Base-by-base conservation (phyloP, 1,140 invertebrate genomes). In the Drosophila lacertosa region DNA sequence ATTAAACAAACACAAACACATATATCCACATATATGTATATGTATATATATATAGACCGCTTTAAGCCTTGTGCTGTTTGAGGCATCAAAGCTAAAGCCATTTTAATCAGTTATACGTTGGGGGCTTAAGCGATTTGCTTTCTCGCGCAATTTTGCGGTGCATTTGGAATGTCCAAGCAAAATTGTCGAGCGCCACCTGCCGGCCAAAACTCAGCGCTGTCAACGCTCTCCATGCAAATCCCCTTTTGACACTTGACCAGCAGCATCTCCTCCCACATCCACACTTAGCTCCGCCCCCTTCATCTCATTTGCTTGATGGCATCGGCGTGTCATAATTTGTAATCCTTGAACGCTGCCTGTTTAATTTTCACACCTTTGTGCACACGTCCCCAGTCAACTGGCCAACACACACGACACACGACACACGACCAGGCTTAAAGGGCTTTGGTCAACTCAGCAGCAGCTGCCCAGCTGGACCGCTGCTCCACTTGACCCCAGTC, bases 281-380 rank as follows among this genome's bases (percentile, higher is more conserved):
- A 9, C 26, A 18, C 11, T 3, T 42, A 37, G 7, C 7, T 10
- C 5, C 15, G 5, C 22, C 7, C 0, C 16, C 11, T 10, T 1
- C 42, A 40, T 9, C 79, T 83, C 79, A 84, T 86, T 84, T 84
- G 67, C 73, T 51, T 86, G 63, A 81, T 81, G 68, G 65, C 67
- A 63, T 69, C 47, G 64, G 73, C 74, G 82, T 78, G 82, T 88
- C 82, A 88, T 88, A 88, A 88, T 88, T 88, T 88, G 82, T 88
- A 88, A 88, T 88, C 82, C 82, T 81, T 67, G 69, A 75, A 71
- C 80, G 82, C 57, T 60, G 74, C 58, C 82, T 88, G 82, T 88
- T 88, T 88, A 88, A 88, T 88, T 88, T 88, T 78, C 82, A 88
- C 82, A 88, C 82, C 82, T 88, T 88, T 82, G 74, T 67, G 50